phyloP scores from a whole-genome alignment of 2,888 invertebrate species.

The Patella caerulea region DNA sequence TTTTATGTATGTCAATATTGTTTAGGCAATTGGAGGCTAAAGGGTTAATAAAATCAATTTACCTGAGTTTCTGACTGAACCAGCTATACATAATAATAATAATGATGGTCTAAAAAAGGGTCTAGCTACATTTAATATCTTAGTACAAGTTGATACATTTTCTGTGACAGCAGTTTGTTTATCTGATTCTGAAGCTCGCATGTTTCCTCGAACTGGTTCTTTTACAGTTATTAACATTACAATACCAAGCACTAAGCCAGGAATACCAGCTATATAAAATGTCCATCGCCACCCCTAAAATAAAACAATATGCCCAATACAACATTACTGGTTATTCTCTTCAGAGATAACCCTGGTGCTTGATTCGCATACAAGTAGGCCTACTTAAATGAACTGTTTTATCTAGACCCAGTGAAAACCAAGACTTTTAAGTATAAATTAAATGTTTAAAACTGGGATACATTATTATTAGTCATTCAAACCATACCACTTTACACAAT shows the following conservation, averaged over 20 bases:
- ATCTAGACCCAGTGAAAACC: too few relatives aligned
- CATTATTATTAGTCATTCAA: too few relatives aligned
- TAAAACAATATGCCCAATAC: background rate
- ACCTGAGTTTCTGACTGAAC: constrained; percentile 71
- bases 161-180: constrained; percentile 1
- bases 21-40: too few relatives aligned
- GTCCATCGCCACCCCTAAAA: constrained; percentile 72
- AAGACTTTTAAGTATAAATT: too few relatives aligned
- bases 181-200: constrained; percentile 6
- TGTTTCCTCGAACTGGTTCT: constrained; percentile 62
- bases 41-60: constrained; percentile 2
- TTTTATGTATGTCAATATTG: too few relatives aligned
- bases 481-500: too few relatives aligned
- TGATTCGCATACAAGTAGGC: too few relatives aligned
- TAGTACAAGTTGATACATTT: background rate
- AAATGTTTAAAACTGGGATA: too few relatives aligned
- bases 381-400: too few relatives aligned
- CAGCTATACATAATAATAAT: constrained; percentile 68
- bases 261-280: constrained; percentile 69
- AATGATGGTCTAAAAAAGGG: constrained; percentile 67
- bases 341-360: too few relatives aligned
- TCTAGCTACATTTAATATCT: constrained; percentile 1
- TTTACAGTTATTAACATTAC: constrained; percentile 67
- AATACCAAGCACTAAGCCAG: constrained; percentile 68
- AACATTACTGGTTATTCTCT: too few relatives aligned